phyloP scores from a whole-genome alignment of 2,888 invertebrate species.

The Lepidochitona cinerea region DNA sequence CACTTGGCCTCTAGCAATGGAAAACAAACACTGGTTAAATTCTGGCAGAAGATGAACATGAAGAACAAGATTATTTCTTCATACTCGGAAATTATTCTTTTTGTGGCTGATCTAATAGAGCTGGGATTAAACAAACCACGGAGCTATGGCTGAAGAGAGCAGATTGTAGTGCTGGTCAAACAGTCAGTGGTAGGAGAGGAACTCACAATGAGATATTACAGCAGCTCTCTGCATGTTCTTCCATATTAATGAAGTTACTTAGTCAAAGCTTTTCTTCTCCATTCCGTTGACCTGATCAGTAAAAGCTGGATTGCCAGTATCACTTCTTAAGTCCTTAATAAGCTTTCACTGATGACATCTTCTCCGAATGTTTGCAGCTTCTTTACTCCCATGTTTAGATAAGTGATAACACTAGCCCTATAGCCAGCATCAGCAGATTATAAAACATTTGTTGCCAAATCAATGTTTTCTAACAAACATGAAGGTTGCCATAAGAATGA shows the following conservation, averaged over 20 bases:
- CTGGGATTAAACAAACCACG: neutral
- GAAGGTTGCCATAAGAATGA: no score
- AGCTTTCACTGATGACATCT: neutral
- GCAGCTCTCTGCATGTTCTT: neutral
- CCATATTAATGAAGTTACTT: constrained; percentile 5
- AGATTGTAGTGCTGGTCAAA: neutral
- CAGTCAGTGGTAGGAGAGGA: neutral
- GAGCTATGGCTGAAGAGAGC: neutral
- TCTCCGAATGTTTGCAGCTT: neutral
- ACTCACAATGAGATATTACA: neutral
- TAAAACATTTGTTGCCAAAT: neutral
- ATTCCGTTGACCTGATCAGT: neutral
- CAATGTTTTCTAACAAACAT: no score
- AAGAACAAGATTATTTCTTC: neutral
- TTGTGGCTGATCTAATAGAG: neutral
- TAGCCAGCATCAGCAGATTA: neutral
- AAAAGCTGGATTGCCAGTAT: neutral
- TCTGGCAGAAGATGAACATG: neutral
- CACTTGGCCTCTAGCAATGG: neutral
- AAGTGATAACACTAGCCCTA: neutral
- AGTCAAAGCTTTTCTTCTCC: neutral
- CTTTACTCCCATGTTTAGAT: neutral
- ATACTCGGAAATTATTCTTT: neutral
- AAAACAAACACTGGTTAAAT: neutral
- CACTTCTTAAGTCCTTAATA: neutral